Base-by-base conservation (phyloP, 2,113 vertebrate genomes). In the Platycercus adscitus region DNA sequence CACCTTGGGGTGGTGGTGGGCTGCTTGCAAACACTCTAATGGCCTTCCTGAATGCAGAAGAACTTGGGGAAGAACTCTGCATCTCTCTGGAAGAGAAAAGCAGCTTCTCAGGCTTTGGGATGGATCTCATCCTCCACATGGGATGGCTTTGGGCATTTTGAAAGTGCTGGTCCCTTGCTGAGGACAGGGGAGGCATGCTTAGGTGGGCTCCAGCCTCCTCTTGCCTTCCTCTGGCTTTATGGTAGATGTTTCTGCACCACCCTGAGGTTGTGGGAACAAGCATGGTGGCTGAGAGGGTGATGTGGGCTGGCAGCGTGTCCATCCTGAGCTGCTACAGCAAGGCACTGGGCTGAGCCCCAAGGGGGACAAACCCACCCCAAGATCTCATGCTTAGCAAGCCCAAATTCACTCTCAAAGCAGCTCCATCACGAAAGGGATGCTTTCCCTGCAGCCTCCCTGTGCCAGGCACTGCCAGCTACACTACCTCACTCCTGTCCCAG, bases 1-100 rank as follows among this genome's bases (percentile, higher is more conserved):
- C 0, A 0, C 17, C 3, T 25, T 0, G 1, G 49, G 12, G 5
- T 26, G 73, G 17, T 35, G 47, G 23, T 17, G 10, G 8, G 26
- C 26, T 71, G n/a, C 23, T 79, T 2, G 2, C 10, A 24, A 11
- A 31, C 31, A 28, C 4, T 6, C 9, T 10, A 2, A 0, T 47
- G 50, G 20, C 13, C 9, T 46, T 61, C 12, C 7, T 28, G 33
- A 17, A 33, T 7, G 43, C 11, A 7, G 11, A 55, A 55, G 53
- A 55, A 33, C 28, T 55, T 2, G 3, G 31, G 31, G 53, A 56
- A 56, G 18, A 56, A 8, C 4, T 92, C 33, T 53, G n/a, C 12
- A 9, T 25, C 28, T 53, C 13, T 6, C 7, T 37, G 18, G 14
- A 55, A 31, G 29, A 25, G 23, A 25, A 66, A 58, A 92, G 21